Base-by-base conservation (phyloP, 2,888 invertebrate species). In the Polylopha cassiicola region DNA sequence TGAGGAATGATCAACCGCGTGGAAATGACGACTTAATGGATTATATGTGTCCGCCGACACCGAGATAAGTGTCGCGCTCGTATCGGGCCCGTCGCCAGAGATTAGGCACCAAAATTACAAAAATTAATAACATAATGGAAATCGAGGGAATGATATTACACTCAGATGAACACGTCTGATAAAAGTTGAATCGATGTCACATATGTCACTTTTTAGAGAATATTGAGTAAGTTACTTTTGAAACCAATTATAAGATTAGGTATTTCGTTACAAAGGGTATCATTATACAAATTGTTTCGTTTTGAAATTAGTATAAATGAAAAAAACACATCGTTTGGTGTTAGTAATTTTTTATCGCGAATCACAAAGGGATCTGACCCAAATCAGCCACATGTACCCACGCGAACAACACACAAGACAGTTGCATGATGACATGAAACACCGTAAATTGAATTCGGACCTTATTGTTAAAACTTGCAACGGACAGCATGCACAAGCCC, bases 21-120 rank as follows among this genome's bases (percentile, higher is more conserved):
- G 82, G 82, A 85, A 85, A 84, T 84, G 84, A 84, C 81, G 85
- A 82, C 79, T 84, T 85, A 85, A 85, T 85, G 85, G 84, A 85
- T 84, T 80, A 85, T 80, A 75, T 80, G 73, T 85, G 85, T 85
- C 77, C 73, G 66, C 69, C 73, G 81, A 81, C 80, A 79, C 73
- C 70, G 65, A 80, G 84, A 84, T 84, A 84, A 84, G 80, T 84
- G 85, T 82, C 81, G 74, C 73, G 61, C 58, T 72, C 65, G 63
- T 69, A 73, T 74, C 73, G 60, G 66, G 53, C 66, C 68, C 71
- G 79, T 80, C 82, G 69, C 62, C 63, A 59, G 68, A 81, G 84
- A 84, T 84, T 80, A 84, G 72, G 71, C 55, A 70, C 67, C 69
- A 55, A 80, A 81, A 78, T 79, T 76, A 77, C 61, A 78, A 79